Base-by-base conservation (phyloP, 2,888 invertebrate genomes). In the Baronia brevicornis region DNA sequence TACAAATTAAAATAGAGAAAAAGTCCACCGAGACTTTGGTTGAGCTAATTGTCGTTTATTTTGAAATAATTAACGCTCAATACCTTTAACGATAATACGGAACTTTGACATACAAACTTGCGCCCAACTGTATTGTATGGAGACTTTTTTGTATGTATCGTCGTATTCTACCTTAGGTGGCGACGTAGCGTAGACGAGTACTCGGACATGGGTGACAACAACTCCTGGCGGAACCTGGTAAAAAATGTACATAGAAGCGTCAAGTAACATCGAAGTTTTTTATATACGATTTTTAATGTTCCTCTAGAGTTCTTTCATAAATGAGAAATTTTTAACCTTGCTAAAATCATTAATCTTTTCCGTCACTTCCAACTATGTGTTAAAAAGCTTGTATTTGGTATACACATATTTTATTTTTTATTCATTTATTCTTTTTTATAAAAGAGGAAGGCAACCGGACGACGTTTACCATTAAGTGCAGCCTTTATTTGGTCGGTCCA, bases 161-260 rank as follows among this genome's bases (percentile, higher is more conserved):
- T 48, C 44, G 25, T 43, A 52, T 7, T 46, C 43, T 10, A 54
- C 51, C 36, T 48, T 49, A 3, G 54, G 54, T 3, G 52, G 33
- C 0, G 49, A 28, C 0, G 47, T 2, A 3, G 52, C 24, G 5
- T 36, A 12, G 2, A 51, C 44, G 3, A 25, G 38, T 2, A 51
- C 40, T 34, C 43, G 46, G 6, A 54, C 34, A 23, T 52, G 49
- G 0, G 33, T 30, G 1, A 52, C 24, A 3, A 1, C n/a, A 8
- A 23, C 5, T 10, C 28, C 12, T 1, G 17, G 3, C n/a, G 41
- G 38, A 3, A 46, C 40, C 48, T 51, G 40, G 12, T 19, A 12
- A 33, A 36, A 24, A 18, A 26, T n/a, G n/a, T n/a, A n/a, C n/a
- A n/a, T 13, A 22, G 9, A 25, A 25, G 5, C 6, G 5, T n/a